These are phyloP conservation scores for Metaphire vulgaris DNA, from an alignment of 1,140 invertebrate genomes.

Conservation along the genomic window DNA sequence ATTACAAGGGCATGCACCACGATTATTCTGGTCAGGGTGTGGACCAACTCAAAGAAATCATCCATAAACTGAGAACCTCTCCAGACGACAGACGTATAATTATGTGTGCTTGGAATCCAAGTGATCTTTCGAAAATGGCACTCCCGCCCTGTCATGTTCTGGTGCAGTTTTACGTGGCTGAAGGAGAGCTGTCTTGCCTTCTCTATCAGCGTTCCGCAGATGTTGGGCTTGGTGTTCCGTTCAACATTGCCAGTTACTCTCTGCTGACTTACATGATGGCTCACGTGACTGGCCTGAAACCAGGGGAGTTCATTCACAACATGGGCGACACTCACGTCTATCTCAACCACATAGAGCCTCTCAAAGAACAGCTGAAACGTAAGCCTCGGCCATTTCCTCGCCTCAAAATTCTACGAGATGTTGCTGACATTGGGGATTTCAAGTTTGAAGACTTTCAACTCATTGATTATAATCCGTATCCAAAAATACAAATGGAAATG, in stretches of 20 bases:
- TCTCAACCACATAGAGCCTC: slow-evolving; percentile 77
- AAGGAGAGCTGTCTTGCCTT: slow-evolving; percentile 76
- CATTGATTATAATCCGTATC: slow-evolving; percentile 78
- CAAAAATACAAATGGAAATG: slow-evolving; percentile 91
- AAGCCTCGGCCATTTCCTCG: slow-evolving; percentile 76
- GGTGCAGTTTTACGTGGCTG: slow-evolving; percentile 86
- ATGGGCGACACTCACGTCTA: slow-evolving; percentile 97
- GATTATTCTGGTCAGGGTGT: slow-evolving; percentile 81
- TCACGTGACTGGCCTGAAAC: slow-evolving; percentile 81
- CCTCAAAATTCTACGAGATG: slow-evolving; percentile 64
- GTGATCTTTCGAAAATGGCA: slow-evolving; percentile 83
- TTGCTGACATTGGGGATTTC: slow-evolving; percentile 83
- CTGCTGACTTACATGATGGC: slow-evolving; percentile 93
- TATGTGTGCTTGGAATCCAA: slow-evolving; percentile 93
- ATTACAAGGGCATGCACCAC: slow-evolving; percentile 75
- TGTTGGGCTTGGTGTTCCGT: slow-evolving; percentile 95
- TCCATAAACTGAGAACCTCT: slow-evolving; percentile 68
- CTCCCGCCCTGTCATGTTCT: slow-evolving; percentile 94
- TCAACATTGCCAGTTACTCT: slow-evolving; percentile 97
- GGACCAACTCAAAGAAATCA: slow-evolving; percentile 76
- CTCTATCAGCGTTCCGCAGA: slow-evolving; percentile 96
- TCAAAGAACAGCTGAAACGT: slow-evolving; percentile 72
- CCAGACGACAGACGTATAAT: slow-evolving; percentile 81
- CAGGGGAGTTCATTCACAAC: slow-evolving; percentile 93
- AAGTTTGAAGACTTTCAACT: slow-evolving; percentile 80